Percentiles rank a stretch among this genome's conserved stretches.
phyloP scores from a whole-genome alignment of 2,888 invertebrate species.

The Ischnus inquisitorius region DNA sequence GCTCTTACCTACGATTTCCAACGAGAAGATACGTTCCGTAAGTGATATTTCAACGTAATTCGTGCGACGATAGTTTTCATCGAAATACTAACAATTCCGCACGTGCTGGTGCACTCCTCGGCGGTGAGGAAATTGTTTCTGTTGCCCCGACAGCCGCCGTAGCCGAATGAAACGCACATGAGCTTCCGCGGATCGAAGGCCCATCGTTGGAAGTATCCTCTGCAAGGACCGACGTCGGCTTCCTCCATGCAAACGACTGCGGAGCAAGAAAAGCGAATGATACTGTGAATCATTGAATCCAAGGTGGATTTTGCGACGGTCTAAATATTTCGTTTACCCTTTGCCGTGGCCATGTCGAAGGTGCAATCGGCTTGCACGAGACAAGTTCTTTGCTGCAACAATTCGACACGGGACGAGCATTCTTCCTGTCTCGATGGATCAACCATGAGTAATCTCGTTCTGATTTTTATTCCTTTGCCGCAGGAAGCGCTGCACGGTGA shows the following conservation, averaged over 20 bases:
- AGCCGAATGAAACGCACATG: slow-evolving; percentile 94
- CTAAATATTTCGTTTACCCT: slow-evolving; percentile 86
- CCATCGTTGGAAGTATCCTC: slow-evolving; percentile 95
- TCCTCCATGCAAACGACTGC: slow-evolving; percentile 94
- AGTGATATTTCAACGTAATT: background rate
- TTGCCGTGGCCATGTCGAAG: slow-evolving; percentile 91
- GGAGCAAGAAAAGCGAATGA: slow-evolving; percentile 62
- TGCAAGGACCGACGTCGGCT: slow-evolving; percentile 94
- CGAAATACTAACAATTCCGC: slow-evolving; percentile 87
- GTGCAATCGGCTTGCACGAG: slow-evolving; percentile 89
- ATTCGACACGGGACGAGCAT: slow-evolving; percentile 90
- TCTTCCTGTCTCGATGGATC: slow-evolving; percentile 89
- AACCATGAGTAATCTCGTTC: slow-evolving; percentile 91
- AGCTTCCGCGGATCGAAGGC: slow-evolving; percentile 91
- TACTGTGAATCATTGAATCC: background rate
- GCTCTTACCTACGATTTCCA: slow-evolving; percentile 73
- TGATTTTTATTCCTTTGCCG: slow-evolving; percentile 91
- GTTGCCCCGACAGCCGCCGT: slow-evolving; percentile 96
- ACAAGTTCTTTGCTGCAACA: slow-evolving; percentile 92
- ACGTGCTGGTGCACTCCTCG: slow-evolving; percentile 92
- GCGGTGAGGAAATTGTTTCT: slow-evolving; percentile 95
- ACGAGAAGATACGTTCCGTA: background rate
- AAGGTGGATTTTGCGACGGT: background rate
- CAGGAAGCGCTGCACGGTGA: slow-evolving; percentile 96
- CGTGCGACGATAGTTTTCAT: background rate